Evolutionary conservation across 2,797 vertebrate genomes (phyloP).

Genomic region (Enteromius anoplus): DNA sequence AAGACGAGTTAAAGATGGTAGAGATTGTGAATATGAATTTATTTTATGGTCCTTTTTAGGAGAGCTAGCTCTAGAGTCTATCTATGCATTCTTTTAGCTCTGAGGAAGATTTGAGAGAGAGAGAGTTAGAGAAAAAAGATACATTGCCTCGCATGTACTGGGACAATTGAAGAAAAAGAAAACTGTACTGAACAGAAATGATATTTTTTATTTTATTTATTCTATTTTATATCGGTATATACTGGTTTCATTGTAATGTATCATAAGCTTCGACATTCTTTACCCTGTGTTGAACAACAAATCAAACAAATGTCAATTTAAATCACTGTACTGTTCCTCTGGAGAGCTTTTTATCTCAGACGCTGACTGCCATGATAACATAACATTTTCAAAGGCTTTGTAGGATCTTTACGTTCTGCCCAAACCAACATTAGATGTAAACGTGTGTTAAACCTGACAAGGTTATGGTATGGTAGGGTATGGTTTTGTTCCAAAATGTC

Average conservation of each 20-base stretch:
- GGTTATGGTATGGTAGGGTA: too few relatives aligned
- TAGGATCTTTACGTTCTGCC: slow-evolving; percentile 17
- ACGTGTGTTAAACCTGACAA: background rate
- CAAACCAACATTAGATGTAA: slow-evolving; percentile 13
- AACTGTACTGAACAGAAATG: slow-evolving; percentile 80
- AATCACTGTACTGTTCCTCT: slow-evolving; percentile 37
- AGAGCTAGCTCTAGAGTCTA: slow-evolving; percentile 72
- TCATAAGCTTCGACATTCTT: slow-evolving; percentile 66
- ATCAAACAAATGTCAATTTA: slow-evolving; percentile 22
- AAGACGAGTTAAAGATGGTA: slow-evolving; percentile 50
- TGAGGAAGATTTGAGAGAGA: slow-evolving; percentile 69
- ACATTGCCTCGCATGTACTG: slow-evolving; percentile 81
- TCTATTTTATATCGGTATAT: slow-evolving; percentile 96
- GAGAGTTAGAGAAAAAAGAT: slow-evolving; percentile 60
- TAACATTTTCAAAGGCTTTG: background rate
- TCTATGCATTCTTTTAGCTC: slow-evolving; percentile 93
- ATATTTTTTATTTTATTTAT: slow-evolving; percentile 99
- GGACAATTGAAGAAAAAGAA: slow-evolving; percentile 66
- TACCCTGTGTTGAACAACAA: slow-evolving; percentile 33
- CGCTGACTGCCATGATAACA: slow-evolving; percentile 17
- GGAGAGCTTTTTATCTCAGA: slow-evolving; percentile 8
- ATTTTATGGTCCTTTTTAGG: slow-evolving; percentile 62
- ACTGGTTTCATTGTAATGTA: slow-evolving; percentile 76
- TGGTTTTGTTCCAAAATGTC: background rate
- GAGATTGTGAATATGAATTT: slow-evolving; percentile 63